phyloP scores from a whole-genome alignment of 2,888 invertebrate species.

The Rhopalosiphum nymphaeae region DNA sequence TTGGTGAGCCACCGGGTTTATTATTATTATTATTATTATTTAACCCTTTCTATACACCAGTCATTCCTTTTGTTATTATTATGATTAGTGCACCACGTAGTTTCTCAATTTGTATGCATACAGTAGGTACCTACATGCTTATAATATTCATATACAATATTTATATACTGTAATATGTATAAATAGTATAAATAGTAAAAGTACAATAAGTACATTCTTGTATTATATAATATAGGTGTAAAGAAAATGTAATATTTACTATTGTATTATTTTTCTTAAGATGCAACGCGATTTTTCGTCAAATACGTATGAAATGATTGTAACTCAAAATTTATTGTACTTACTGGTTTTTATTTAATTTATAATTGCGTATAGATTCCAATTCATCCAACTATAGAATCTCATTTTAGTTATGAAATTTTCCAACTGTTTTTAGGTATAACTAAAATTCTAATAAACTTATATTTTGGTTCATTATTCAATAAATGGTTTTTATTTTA shows the following conservation, averaged over 20 bases:
- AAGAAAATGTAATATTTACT: conserved; percentile 26
- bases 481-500: not conserved
- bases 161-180: not conserved
- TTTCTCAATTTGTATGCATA: conserved; percentile 16
- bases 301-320: not conserved
- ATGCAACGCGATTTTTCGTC: not conserved
- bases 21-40: conserved; percentile 46
- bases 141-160: not conserved
- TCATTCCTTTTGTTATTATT: conserved; percentile 60
- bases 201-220: not conserved
- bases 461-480: not conserved
- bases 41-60: conserved; percentile 56
- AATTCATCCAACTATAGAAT: not conserved
- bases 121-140: not conserved
- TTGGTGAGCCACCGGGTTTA: conserved; percentile 64
- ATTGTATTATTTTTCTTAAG: not conserved
- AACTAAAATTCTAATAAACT: not conserved
- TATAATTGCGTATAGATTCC: not conserved
- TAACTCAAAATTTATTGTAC: not conserved
- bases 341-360: not conserved
- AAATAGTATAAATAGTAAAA: not conserved
- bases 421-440: not conserved
- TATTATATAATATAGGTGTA: not conserved
- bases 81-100: conserved; percentile 43
- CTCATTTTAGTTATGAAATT: not conserved